Evolutionary conservation across 2,113 vertebrate species (phyloP), one percentile per base, ranked within the genome.

Genomic region (Rhabdornis inornatus): DNA sequence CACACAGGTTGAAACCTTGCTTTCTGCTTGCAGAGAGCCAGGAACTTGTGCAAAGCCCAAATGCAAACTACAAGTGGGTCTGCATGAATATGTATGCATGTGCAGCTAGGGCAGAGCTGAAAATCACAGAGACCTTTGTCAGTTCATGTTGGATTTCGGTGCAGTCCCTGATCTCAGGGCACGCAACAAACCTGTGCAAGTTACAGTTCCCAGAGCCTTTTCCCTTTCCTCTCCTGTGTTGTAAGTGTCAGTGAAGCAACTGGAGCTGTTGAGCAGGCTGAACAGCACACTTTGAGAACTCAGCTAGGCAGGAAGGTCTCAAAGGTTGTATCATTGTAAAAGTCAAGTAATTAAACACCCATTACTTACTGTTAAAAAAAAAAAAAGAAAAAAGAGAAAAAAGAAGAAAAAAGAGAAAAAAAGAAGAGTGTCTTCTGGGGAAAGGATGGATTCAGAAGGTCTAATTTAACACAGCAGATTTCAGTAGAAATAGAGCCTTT

Each of bases 331-430:
- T 52, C 75, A 76, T 89, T 92, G 75, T 96, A 94, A 95, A 97
- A 97, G 91, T 96, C 90, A 97, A 96, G 92, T 96, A 97, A 97
- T 97, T 97, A 98, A 97, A 97, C 72, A 96, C 74, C 79, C 90
- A 96, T 97, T 97, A 94, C 89, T 95, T 94, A 96, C 91, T 87
- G 79, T 86, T 71, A 71, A 57, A 89, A 83, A 76, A 52, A 21
- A 77, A 69, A 64, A 75, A 16, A 15, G 70, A 15, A 20, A 40
- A 16, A 1, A 33, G 33, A 44, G 52, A 66, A 40, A 53, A 64
- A 72, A 83, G 49, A 53, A 53, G 53, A 87, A 53, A 52, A 88
- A 70, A 53, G 50, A 4, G 1, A 33, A 13, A 25, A 40, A 55
- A 30, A 19, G 35, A 57, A 45, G 7, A 39, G 9, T 7, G 22